These are phyloP conservation scores for Halyomorpha halys DNA, from an alignment of 1,140 invertebrate species.

Conservation along the genomic window DNA sequence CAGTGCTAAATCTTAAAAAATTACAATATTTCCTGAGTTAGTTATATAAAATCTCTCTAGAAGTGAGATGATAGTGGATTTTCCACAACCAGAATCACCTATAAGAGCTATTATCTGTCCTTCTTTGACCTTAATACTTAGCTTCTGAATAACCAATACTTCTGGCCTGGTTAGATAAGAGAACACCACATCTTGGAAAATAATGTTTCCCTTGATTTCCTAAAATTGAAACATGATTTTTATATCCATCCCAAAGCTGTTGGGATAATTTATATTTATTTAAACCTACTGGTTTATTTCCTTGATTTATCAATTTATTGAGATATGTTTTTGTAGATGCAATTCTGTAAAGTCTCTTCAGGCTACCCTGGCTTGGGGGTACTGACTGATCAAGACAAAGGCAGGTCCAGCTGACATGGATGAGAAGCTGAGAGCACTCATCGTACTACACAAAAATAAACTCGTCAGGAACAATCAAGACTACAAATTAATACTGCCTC, in stretches of 20 bases:
- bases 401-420: slow-evolving; percentile 37
- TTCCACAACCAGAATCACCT: slow-evolving; percentile 76
- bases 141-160: slow-evolving; percentile 58
- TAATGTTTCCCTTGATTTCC: slow-evolving; percentile 51
- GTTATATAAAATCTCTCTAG: slow-evolving; percentile 76
- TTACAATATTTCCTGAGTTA: slow-evolving; percentile 39
- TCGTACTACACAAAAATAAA: slow-evolving; percentile 34
- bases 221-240: background rate
- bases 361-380: slow-evolving; percentile 48
- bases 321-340: slow-evolving; percentile 42
- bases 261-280: too few relatives aligned
- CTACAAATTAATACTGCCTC: background rate
- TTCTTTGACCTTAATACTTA: slow-evolving; percentile 61
- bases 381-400: slow-evolving; percentile 46
- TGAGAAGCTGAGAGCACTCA: slow-evolving; percentile 37
- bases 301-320: slow-evolving; percentile 37
- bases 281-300: slow-evolving; percentile 34
- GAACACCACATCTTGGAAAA: slow-evolving; percentile 68
- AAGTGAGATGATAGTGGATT: slow-evolving; percentile 78
- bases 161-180: slow-evolving; percentile 76
- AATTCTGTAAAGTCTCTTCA: slow-evolving; percentile 40
- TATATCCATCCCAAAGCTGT: too few relatives aligned
- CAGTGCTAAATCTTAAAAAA: background rate
- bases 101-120: slow-evolving; percentile 85
- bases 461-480: background rate